These are phyloP conservation scores for Scotopteryx bipunctaria DNA, from an alignment of 2,888 invertebrate species.

Conservation along the genomic window DNA sequence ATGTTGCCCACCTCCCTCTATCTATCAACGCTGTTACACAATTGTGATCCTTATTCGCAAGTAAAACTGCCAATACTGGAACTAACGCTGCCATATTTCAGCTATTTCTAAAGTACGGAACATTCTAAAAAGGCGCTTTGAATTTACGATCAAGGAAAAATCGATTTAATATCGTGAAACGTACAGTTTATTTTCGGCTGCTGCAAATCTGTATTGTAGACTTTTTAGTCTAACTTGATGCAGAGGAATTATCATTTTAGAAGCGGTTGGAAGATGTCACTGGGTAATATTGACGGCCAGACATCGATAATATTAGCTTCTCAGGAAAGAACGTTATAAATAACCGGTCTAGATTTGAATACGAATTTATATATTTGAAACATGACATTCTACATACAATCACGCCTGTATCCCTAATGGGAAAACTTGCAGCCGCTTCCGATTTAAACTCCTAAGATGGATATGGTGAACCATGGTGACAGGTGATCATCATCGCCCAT, in stretches of 20 bases:
- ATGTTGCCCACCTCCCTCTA: too few species aligned
- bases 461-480: too few species aligned
- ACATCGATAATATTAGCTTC: too few species aligned
- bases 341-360: too few species aligned
- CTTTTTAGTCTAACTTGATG: neutral
- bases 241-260: neutral
- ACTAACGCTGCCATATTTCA: constrained; percentile 50
- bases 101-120: constrained; percentile 63
- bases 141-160: constrained; percentile 49
- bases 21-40: constrained; percentile 15
- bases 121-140: constrained; percentile 66
- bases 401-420: too few species aligned
- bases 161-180: constrained; percentile 12
- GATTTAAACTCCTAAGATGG: too few species aligned
- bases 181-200: constrained; percentile 8
- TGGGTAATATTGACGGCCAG: too few species aligned
- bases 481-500: too few species aligned
- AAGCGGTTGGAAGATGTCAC: neutral
- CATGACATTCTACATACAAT: too few species aligned
- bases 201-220: neutral
- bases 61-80: constrained; percentile 23
- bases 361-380: too few species aligned
- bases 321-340: too few species aligned
- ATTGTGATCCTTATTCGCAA: constrained; percentile 39
- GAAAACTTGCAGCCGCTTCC: too few species aligned